Percentiles rank a stretch among this genome's conserved stretches.
Conservation (phyloP, 2,113 vertebrate species). For the Microtus montanus region DNA sequence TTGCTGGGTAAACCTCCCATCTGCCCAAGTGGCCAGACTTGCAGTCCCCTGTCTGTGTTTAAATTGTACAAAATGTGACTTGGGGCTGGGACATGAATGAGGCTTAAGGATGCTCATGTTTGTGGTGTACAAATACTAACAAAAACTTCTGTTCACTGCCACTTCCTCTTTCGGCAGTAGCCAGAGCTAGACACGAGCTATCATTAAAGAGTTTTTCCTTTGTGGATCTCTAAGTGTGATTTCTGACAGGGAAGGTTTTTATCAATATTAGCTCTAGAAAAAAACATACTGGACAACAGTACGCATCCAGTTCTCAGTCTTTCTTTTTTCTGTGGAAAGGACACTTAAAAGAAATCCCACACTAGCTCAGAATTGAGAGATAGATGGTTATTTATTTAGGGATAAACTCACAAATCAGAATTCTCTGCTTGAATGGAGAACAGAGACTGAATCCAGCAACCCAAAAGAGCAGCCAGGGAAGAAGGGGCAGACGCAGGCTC, state of each 20-base stretch:
- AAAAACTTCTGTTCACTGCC: not conserved
- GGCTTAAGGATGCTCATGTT: not conserved
- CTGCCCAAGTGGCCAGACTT: not conserved
- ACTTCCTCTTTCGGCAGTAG: not conserved
- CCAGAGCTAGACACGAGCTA: not conserved
- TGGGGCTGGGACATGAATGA: not conserved
- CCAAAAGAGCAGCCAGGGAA: no score
- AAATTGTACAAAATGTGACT: not conserved
- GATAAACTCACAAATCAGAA: no score
- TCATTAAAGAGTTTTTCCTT: not conserved
- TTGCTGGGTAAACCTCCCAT: not conserved
- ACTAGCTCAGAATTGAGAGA: no score
- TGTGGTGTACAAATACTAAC: not conserved
- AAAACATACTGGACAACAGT: not conserved
- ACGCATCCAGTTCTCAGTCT: not conserved
- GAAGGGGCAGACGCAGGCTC: no score
- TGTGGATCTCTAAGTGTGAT: not conserved
- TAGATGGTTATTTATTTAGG: no score
- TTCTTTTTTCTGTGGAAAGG: not conserved
- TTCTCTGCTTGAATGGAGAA: no score
- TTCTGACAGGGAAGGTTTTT: not conserved
- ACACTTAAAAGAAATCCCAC: no score
- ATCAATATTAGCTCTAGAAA: not conserved
- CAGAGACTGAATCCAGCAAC: no score
- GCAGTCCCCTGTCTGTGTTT: not conserved